Conservation (phyloP, 2,113 vertebrate genomes). For the Pseudorhombus dupliciocellatus region DNA sequence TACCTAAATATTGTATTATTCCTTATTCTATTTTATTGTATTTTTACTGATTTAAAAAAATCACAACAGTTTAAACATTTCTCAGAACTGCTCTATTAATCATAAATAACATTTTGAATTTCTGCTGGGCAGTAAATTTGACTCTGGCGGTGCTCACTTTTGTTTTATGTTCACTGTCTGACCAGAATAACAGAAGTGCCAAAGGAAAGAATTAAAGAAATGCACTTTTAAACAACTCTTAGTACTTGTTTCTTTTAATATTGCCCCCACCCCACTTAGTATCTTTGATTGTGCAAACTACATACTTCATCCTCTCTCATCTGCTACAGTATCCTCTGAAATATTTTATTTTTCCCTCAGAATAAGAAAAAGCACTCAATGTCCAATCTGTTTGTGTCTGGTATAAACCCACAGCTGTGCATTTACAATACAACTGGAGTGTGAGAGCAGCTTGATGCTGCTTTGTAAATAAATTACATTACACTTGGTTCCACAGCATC, state of each 20-base stretch:
- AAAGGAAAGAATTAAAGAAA: constrained; percentile 74
- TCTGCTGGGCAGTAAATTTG: constrained; percentile 82
- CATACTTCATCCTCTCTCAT: too few relatives aligned
- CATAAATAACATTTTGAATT: constrained; percentile 60
- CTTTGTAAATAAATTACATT: constrained; percentile 40
- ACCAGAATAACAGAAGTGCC: constrained; percentile 73
- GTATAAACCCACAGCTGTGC: constrained; percentile 21
- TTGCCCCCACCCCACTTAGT: too few relatives aligned
- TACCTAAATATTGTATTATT: constrained; percentile 38
- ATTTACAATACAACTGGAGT: constrained; percentile 10
- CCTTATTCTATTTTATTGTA: constrained; percentile 48
- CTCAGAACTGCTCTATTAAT: constrained; percentile 63
- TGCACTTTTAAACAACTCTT: constrained; percentile 73
- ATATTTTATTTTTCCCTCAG: constrained; percentile 13
- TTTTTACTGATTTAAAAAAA: constrained; percentile 32
- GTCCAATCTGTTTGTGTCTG: constrained; percentile 19
- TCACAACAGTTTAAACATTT: constrained; percentile 75
- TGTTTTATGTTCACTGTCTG: constrained; percentile 68
- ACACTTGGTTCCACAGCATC: constrained; percentile 24
- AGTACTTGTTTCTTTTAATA: neutral
- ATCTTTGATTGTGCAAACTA: too few relatives aligned
- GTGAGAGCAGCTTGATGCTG: constrained; percentile 41
- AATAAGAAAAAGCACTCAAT: constrained; percentile 4
- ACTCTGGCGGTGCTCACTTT: constrained; percentile 65
- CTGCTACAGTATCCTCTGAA: constrained; percentile 11